Percentiles rank a stretch among this genome's conserved stretches.
Conservation (phyloP, 2,888 invertebrate species). For the Chouioia cunea region DNA sequence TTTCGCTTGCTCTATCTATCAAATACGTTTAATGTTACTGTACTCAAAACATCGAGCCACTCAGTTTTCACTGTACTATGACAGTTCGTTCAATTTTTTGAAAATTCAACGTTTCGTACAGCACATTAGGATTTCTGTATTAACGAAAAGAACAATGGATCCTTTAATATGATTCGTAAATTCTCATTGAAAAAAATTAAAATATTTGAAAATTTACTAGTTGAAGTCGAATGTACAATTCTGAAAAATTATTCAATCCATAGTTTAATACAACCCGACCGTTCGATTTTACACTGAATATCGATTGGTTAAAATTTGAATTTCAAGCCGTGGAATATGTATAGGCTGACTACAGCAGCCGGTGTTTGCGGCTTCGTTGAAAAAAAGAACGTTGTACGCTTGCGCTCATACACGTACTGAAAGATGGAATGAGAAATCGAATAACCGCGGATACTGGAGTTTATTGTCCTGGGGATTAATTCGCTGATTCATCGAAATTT, state of each 20-base stretch:
- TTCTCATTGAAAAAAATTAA: too few relatives aligned
- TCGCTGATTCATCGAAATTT: slow-evolving; percentile 21
- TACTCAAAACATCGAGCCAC: neutral
- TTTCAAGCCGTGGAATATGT: slow-evolving; percentile 35
- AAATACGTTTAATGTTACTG: neutral
- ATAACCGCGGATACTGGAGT: slow-evolving; percentile 25
- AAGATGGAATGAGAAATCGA: slow-evolving; percentile 8
- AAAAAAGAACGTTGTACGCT: slow-evolving; percentile 27
- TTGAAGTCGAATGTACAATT: slow-evolving; percentile 32
- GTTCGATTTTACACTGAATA: slow-evolving; percentile 42
- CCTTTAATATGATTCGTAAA: too few relatives aligned
- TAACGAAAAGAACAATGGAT: too few relatives aligned
- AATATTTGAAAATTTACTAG: slow-evolving; percentile 19
- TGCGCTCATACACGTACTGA: slow-evolving; percentile 1
- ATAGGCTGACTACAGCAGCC: slow-evolving; percentile 29
- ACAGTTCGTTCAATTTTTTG: too few relatives aligned
- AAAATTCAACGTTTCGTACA: too few relatives aligned
- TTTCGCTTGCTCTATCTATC: neutral
- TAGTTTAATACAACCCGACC: slow-evolving; percentile 46
- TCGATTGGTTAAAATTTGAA: slow-evolving; percentile 45
- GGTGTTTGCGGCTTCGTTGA: slow-evolving; percentile 43
- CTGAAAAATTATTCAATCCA: slow-evolving; percentile 48
- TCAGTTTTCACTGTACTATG: too few relatives aligned
- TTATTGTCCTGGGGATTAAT: slow-evolving; percentile 45
- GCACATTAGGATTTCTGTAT: too few relatives aligned